These are phyloP conservation scores for Antedon mediterranea DNA, from an alignment of 53 echinoderm and acorn worm genomes.

Conservation along the genomic window DNA sequence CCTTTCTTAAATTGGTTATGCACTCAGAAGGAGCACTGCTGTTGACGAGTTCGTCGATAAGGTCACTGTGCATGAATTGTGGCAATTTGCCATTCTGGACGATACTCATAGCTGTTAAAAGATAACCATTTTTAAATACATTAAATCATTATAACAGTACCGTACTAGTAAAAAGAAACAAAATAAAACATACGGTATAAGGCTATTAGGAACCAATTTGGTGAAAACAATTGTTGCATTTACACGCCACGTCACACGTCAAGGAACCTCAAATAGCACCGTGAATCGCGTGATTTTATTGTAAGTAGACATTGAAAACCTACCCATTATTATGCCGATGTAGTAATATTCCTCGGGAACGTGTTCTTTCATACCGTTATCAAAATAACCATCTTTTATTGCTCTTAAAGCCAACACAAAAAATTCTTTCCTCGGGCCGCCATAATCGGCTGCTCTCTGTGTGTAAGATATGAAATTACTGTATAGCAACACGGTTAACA, in stretches of 20 bases:
- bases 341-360: neutral
- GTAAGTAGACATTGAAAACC: no score
- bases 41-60: neutral
- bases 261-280: no score
- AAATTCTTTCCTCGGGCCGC: conserved; percentile 2
- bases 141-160: no score
- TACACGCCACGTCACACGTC: no score
- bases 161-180: no score
- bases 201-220: no score
- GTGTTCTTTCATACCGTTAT: neutral
- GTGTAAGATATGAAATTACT: neutral
- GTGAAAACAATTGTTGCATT: no score
- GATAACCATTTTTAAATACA: no score
- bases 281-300: no score
- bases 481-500: no score
- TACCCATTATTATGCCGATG: conserved; percentile 3
- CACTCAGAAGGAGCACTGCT: neutral
- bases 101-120: neutral
- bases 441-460: neutral
- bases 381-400: neutral
- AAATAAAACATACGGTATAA: no score
- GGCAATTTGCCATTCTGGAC: conserved; percentile 4
- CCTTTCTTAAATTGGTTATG: neutral
- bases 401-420: neutral
- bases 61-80: neutral